Percentiles rank a stretch among this genome's conserved stretches.
Conservation (phyloP, 2,113 vertebrate species). For the Dromiciops gliroides region DNA sequence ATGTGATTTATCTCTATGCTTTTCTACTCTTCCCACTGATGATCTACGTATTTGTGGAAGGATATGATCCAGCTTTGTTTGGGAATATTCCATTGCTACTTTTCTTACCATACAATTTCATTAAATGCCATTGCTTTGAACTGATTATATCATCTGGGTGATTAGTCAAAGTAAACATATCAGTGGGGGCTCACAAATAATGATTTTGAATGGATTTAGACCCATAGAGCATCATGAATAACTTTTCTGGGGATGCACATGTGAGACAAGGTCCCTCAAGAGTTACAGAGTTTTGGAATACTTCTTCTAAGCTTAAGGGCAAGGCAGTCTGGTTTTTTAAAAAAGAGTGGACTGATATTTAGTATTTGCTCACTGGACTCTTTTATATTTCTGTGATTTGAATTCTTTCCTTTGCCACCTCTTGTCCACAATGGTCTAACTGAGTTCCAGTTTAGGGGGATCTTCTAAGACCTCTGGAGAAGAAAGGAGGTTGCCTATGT, state of each 20-base stretch:
- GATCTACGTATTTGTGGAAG: neutral
- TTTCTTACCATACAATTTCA: neutral
- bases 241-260: neutral
- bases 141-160: neutral
- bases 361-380: slow-evolving; percentile 25
- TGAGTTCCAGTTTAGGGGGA: neutral
- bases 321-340: neutral
- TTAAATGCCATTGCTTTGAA: neutral
- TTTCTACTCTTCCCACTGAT: neutral
- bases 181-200: neutral
- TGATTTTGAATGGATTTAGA: neutral
- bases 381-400: slow-evolving; percentile 43
- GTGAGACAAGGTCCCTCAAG: neutral
- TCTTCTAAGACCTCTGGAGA: neutral
- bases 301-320: neutral
- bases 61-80: neutral
- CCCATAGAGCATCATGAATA: neutral
- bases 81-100: neutral
- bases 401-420: slow-evolving; percentile 1
- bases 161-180: neutral
- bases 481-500: neutral
- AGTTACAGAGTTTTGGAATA: neutral
- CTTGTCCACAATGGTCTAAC: neutral
- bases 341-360: slow-evolving; percentile 18
- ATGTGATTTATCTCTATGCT: neutral